A percentile compares a stretch with the other conserved stretches of the same genome.
phyloP scores from a whole-genome alignment of 2,888 invertebrate species.

The Polietes domitor region DNA sequence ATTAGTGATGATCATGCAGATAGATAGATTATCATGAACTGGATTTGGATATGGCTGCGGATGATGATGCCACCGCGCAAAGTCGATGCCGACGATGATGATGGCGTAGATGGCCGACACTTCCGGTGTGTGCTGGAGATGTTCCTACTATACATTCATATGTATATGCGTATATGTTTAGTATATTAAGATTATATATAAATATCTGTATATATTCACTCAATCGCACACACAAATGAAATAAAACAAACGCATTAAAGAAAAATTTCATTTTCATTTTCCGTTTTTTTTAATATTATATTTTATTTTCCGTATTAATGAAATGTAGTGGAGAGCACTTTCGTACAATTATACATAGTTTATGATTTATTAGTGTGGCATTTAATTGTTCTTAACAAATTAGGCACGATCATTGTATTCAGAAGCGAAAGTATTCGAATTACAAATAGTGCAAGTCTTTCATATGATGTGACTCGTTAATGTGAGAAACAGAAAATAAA shows the following conservation, averaged over 20 bases:
- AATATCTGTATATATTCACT: not conserved
- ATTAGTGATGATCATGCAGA: not conserved
- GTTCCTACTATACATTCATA: not conserved
- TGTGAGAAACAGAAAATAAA: no score
- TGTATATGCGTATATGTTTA: not conserved
- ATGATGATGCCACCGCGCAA: slow-evolving; percentile 2
- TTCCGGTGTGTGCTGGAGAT: slow-evolving; percentile 46
- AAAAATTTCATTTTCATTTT: no score
- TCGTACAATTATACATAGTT: slow-evolving; percentile 2
- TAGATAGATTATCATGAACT: not conserved
- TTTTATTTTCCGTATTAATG: not conserved
- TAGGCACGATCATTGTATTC: slow-evolving; percentile 27
- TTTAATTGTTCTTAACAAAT: slow-evolving; percentile 20
- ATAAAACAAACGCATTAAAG: not conserved
- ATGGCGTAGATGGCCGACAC: slow-evolving; percentile 55
- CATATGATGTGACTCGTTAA: no score
- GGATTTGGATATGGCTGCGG: slow-evolving; percentile 9
- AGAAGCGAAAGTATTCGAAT: no score
- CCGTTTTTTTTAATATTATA: no score
- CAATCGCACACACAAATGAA: not conserved
- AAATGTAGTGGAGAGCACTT: not conserved
- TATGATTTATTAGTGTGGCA: not conserved
- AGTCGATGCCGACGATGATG: slow-evolving; percentile 40
- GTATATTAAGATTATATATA: not conserved
- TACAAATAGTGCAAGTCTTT: no score